Evolutionary conservation across 2,797 vertebrate species (phyloP), one percentile per base, ranked within the genome.

Genomic region (Acrossocheilus wenchowensis): DNA sequence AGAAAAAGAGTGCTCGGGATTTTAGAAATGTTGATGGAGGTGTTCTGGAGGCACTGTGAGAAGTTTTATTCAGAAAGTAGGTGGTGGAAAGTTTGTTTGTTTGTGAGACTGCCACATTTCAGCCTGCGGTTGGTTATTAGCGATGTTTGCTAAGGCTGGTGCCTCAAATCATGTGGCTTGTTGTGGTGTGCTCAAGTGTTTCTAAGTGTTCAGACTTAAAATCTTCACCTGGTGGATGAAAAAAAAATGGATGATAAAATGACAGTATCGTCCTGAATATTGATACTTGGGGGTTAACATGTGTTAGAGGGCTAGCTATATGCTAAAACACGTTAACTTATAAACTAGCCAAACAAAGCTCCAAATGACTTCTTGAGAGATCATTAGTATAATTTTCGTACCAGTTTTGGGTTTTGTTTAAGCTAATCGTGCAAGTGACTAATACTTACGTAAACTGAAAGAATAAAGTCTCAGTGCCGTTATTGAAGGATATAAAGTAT

Each of bases 111-210:
- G 52, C 30, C 39, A 74, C n/a, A 26, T 72, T 72, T 26, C n/a
- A 60, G 81, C 43, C 39, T 57, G n/a, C 11, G 19, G 72, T 36
- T 83, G 23, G n/a, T 34, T 34, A 83, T 43, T 73, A 79, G 14
- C 7, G 5, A 45, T 43, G 57, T 26, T 62, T 43, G 54, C 77
- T 60, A 79, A 43, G 14, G 36, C 36, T 78, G 36, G 60, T 78
- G 2, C 36, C 75, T 78, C 21, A 62, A 26, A 26, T 6, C 8
- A 62, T 19, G 74, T 14, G 23, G 8, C 34, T 43, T 54, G 23
- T 11, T 82, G n/a, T 60, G 19, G 5, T 82, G 36, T 19, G 36
- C 77, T 78, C 8, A 39, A 17, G 39, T 60, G 39, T 78, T 41
- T 60, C 5, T 15, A 41, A 15, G 52, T n/a, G 6, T n/a, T 21